Conservation (phyloP, 2,888 invertebrate species). For the Agrochola lota region DNA sequence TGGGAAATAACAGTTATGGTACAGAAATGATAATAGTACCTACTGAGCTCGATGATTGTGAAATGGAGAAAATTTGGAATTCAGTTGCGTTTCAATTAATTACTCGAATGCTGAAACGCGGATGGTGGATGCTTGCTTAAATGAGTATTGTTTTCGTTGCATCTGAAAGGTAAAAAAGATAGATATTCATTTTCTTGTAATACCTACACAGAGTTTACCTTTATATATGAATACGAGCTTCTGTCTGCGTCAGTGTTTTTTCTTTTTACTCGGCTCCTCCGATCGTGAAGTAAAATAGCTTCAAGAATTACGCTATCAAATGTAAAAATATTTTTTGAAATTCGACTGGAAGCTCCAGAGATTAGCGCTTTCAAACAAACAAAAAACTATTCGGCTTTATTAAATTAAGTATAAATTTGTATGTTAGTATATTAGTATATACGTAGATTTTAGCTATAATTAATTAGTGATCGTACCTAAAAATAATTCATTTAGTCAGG, state of each 20-base stretch:
- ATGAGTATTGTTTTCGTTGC: not conserved
- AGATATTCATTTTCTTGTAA: not conserved
- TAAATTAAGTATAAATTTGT: too few species aligned
- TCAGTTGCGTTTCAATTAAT: slow-evolving; percentile 13
- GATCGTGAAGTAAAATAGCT: too few species aligned
- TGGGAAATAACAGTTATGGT: slow-evolving; percentile 36
- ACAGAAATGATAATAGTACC: slow-evolving; percentile 21
- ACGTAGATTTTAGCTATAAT: not conserved
- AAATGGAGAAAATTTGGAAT: slow-evolving; percentile 18
- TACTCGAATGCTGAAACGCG: not conserved
- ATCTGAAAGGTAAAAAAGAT: not conserved
- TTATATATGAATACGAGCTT: not conserved
- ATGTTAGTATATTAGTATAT: too few species aligned
- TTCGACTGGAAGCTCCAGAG: too few species aligned
- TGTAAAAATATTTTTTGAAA: too few species aligned
- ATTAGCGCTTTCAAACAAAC: too few species aligned
- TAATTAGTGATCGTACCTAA: not conserved
- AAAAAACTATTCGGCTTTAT: too few species aligned
- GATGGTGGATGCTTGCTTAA: not conserved
- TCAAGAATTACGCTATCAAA: too few species aligned
- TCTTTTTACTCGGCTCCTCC: too few species aligned
- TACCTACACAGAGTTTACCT: too few species aligned
- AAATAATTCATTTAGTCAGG: too few species aligned
- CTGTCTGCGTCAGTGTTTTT: too few species aligned
- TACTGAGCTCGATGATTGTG: not conserved